These are phyloP conservation scores for Heteromormyrus szaboi DNA, from an alignment of 2,797 vertebrate species.

Conservation along the genomic window DNA sequence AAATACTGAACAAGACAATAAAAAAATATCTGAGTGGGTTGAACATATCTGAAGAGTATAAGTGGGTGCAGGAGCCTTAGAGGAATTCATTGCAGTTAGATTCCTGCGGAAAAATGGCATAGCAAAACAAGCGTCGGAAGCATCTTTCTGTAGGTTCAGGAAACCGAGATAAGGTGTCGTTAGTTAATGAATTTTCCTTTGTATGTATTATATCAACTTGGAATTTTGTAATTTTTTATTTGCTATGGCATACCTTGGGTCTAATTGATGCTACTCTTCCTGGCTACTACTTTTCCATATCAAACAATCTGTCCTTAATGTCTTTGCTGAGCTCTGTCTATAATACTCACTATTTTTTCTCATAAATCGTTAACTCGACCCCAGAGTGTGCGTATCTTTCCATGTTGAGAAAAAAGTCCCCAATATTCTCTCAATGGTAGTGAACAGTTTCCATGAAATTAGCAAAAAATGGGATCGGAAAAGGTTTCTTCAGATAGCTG, in stretches of 20 bases:
- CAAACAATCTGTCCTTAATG: background rate
- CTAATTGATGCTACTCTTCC: background rate
- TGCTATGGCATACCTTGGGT: background rate
- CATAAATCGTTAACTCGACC: background rate
- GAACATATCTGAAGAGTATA: conserved; percentile 1
- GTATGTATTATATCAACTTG: background rate
- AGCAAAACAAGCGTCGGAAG: background rate
- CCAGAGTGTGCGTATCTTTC: background rate
- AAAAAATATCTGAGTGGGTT: background rate
- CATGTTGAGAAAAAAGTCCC: background rate
- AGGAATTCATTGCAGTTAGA: background rate
- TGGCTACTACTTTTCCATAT: background rate
- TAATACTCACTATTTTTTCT: background rate
- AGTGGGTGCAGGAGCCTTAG: background rate
- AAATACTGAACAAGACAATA: background rate
- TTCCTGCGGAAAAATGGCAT: background rate
- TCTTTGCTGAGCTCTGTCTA: background rate
- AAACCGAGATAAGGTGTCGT: background rate
- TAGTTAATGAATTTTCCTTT: background rate
- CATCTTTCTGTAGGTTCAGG: background rate
- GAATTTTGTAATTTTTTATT: background rate
- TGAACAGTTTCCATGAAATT: background rate
- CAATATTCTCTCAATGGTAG: background rate
- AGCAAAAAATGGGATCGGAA: background rate
- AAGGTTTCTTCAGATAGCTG: background rate